Evolutionary conservation across 2,797 vertebrate genomes (phyloP).

Genomic region (Crocidura indochinensis): DNA sequence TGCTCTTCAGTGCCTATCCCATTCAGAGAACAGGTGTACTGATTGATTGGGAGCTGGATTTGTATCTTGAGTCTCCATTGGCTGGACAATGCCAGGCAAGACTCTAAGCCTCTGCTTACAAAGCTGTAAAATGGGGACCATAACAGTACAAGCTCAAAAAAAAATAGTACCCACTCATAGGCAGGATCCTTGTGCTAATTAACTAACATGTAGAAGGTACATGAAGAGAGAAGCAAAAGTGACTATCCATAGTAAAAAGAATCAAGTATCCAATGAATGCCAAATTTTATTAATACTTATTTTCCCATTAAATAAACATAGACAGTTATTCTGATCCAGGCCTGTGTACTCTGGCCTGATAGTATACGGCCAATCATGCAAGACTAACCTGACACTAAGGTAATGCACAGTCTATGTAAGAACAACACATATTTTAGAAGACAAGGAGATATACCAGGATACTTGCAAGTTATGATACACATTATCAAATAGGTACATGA

Average conservation of each 20-base stretch:
- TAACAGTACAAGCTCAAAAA: no score
- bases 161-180: background rate
- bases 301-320: slow-evolving; percentile 1
- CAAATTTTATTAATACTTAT: slow-evolving; percentile 5
- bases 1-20: background rate
- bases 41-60: background rate
- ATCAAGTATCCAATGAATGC: background rate
- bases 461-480: background rate
- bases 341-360: background rate
- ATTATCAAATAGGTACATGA: background rate
- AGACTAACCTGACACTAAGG: background rate
- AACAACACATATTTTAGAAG: background rate
- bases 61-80: background rate
- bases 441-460: background rate
- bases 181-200: background rate
- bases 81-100: background rate
- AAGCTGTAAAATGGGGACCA: slow-evolving; percentile 36
- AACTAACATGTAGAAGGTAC: background rate
- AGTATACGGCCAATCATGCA: background rate
- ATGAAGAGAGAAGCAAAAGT: slow-evolving; percentile 7
- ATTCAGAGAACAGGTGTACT: background rate
- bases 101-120: slow-evolving; percentile 32
- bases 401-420: background rate
- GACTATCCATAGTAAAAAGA: background rate
- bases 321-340: background rate